Conservation (phyloP, 2,113 vertebrate genomes). For the Gobius niger region DNA sequence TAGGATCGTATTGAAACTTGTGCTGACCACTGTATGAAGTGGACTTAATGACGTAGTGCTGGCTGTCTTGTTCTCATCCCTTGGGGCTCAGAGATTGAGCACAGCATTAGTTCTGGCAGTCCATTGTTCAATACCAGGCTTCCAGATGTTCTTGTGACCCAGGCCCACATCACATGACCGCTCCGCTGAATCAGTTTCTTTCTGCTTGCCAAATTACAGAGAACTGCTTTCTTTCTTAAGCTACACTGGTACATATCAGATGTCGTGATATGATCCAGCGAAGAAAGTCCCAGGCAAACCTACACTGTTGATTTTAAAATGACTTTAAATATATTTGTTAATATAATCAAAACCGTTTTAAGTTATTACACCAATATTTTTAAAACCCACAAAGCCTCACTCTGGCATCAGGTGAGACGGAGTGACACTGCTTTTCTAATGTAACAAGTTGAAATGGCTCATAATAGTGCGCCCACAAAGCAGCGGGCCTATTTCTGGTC, state of each 20-base stretch:
- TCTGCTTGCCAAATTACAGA: neutral
- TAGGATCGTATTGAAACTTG: neutral
- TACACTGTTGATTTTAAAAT: neutral
- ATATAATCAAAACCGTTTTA: neutral
- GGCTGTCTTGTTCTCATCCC: neutral
- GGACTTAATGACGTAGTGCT: conserved; percentile 2
- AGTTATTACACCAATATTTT: neutral
- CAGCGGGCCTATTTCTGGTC: conserved; percentile 27
- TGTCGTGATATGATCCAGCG: neutral
- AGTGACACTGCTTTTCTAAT: conserved; percentile 29
- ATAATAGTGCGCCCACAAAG: conserved; percentile 39
- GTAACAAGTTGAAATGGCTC: conserved; percentile 45
- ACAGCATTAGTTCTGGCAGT: conserved; percentile 8
- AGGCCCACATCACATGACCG: conserved; percentile 2
- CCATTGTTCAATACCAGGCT: conserved; percentile 1
- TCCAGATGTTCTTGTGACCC: conserved; percentile 10
- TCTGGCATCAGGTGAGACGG: neutral
- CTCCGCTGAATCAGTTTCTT: neutral
- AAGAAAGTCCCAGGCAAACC: neutral
- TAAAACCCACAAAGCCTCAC: neutral
- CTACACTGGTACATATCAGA: neutral
- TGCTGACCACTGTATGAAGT: neutral
- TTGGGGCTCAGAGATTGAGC: neutral
- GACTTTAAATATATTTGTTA: neutral
- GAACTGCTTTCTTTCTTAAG: neutral